Evolutionary conservation across 2,888 invertebrate species (phyloP).

Genomic region (Cephus spinipes): DNA sequence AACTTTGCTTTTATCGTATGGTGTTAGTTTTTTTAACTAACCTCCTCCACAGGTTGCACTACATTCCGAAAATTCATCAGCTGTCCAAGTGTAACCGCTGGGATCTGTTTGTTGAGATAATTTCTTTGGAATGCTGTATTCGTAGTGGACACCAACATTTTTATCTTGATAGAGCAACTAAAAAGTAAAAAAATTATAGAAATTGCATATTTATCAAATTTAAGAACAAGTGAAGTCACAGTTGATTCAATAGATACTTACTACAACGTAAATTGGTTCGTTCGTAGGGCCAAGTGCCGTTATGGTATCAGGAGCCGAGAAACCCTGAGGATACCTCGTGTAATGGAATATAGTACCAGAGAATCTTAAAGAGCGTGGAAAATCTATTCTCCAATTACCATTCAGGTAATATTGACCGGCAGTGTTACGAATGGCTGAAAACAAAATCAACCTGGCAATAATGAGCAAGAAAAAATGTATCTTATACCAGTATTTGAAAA

Average conservation of each 20-base stretch:
- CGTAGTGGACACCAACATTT: conserved; percentile 88
- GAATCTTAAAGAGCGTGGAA: conserved; percentile 82
- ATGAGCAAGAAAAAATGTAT: not conserved
- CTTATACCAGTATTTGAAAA: not conserved
- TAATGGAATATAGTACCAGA: conserved; percentile 91
- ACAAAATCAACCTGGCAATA: conserved; percentile 5
- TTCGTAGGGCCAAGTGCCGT: conserved; percentile 88
- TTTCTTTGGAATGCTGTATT: conserved; percentile 87
- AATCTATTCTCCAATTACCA: conserved; percentile 95
- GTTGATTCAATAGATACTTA: conserved; percentile 64
- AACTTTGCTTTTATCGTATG: conserved; percentile 4
- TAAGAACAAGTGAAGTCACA: not conserved
- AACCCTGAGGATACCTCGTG: conserved; percentile 83
- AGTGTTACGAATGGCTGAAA: conserved; percentile 84
- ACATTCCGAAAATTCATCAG: conserved; percentile 83
- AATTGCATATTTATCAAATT: not conserved
- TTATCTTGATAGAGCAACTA: conserved; percentile 85
- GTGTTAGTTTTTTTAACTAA: conserved; percentile 48
- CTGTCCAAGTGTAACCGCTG: conserved; percentile 87
- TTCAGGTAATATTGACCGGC: conserved; percentile 90
- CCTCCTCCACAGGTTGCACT: conserved; percentile 93
- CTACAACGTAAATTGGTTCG: conserved; percentile 89
- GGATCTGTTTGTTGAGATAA: conserved; percentile 74
- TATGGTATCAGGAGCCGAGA: conserved; percentile 87
- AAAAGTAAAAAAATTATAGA: conserved; percentile 5